Evolutionary conservation across 2,888 invertebrate genomes (phyloP), one percentile per base, ranked within the genome.

Genomic region (Chrysodeixis includens): DNA sequence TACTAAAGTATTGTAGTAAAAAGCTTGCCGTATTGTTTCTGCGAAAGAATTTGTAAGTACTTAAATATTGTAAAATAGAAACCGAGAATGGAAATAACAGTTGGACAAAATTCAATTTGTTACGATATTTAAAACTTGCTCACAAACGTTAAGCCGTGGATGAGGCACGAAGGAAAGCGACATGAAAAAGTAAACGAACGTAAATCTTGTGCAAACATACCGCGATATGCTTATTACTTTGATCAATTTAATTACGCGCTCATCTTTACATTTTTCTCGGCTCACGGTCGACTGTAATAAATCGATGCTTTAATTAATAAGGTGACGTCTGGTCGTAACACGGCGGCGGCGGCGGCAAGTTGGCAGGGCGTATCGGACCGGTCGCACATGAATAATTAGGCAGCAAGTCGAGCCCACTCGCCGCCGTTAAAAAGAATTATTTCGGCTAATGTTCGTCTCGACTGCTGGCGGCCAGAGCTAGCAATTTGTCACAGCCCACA

Each of bases 401-500:
- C 75, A 74, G 79, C 80, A 86, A 88, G 85, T 86, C 86, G 85
- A 78, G 83, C 85, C 86, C 86, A 89, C 87, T 90, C 88, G 82
- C 83, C 82, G 86, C 85, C 80, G 82, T 90, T 91, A 89, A 89
- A 92, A 93, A 91, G 89, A 92, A 92, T 91, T 90, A 93, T 92
- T 90, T 87, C 86, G 83, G 88, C 88, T 91, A 93, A 91, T 91
- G 91, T 86, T 88, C 88, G 86, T 88, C 89, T 88, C 88, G 88
- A 88, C 88, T 90, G 89, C 90, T 90, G 92, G 91, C 91, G 89
- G 87, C 84, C 85, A 88, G 84, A 86, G 85, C 82, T 68, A 83
- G 92, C 90, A 89, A 93, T 94, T 94, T 94, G 92, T 94, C 92
- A 94, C 92, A 87, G 88, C 86, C 84, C 85, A 86, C 86, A 81